Conservation (phyloP, 37 sponge, comb jelly and placozoan species). For the Halisarca cf. caerulea region DNA sequence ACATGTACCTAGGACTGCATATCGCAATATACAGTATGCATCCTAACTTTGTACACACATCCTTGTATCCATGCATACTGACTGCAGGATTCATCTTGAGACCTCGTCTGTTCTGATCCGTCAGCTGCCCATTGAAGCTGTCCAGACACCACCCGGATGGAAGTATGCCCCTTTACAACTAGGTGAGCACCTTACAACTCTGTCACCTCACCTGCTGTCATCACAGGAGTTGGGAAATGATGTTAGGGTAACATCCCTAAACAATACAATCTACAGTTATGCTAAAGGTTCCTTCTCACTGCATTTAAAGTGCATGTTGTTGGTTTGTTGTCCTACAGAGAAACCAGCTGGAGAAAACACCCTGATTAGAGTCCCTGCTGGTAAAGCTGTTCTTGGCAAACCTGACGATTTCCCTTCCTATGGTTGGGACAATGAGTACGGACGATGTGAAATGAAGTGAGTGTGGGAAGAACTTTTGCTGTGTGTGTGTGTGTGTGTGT, state of each 20-base stretch:
- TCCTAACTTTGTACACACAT: no score
- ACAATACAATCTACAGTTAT: no score
- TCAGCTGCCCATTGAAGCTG: constrained; percentile 70
- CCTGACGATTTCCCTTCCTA: constrained; percentile 82
- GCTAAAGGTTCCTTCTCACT: no score
- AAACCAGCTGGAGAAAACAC: constrained; percentile 60
- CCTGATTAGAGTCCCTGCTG: constrained; percentile 56
- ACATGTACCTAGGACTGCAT: no score
- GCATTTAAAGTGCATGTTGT: no score
- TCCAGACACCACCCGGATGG: constrained; percentile 75
- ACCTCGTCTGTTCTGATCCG: constrained; percentile 85
- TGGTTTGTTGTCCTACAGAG: constrained; percentile 32
- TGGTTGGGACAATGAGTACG: constrained; percentile 96
- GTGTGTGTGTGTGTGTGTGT: background rate
- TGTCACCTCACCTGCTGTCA: no score
- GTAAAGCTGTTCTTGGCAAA: constrained; percentile 67
- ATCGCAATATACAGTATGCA: no score
- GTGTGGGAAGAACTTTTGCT: constrained; percentile 7
- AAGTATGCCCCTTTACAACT: constrained; percentile 69
- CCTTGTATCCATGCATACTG: no score
- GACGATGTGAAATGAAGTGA: constrained; percentile 59
- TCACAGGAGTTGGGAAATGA: no score
- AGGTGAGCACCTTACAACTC: constrained; percentile 37
- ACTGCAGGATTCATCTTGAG: constrained; percentile 78
- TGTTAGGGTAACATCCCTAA: no score